Base-by-base conservation (phyloP, 37 sponge, comb jelly and placozoan genomes). In the Diacarnus erythraeanus region DNA sequence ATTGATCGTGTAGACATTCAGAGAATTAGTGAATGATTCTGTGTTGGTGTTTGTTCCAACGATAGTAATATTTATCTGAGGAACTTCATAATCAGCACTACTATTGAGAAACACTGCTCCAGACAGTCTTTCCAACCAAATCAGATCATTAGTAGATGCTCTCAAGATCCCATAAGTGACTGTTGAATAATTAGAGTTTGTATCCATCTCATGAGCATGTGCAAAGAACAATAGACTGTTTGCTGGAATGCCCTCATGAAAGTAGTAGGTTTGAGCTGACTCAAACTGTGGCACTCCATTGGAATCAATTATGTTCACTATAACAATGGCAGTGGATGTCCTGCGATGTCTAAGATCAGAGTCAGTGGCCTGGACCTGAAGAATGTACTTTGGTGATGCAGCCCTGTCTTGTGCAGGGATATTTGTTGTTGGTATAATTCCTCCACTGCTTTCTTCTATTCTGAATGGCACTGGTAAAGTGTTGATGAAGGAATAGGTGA, bases 171-270 rank as follows among this genome's bases (percentile, higher is more conserved):
- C 38, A 40, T 71, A 71, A 1, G 42, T 38, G 71, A 42, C 17
- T 4, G 71, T 9, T 35, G 41, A 42, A 30, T 30, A 26, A 2
- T n/a, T 18, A 1, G 25, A 2, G 21, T 81, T 77, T 10, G 40
- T 36, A 68, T 88, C 82, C 22, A 40, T 8, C 40, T 91, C 84
- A 42, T 27, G 31, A 40, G 77, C 87, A 66, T 83, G 83, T 29
- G 76, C 79, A 75, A 79, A 66, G 25, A 86, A 91, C n/a, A 87
- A 57, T 0, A 84, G 77, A 21, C 70, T 72, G 47, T 84, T 89
- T 17, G 33, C 25, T 0, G 90, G 90, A 5, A 69, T 38, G 72
- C 69, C 17, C 38, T 89, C 90, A 8, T 80, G 60, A 10, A 89
- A 4, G 31, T 1, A 37, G 2, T 80, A 6, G 33, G 73, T 34